Conservation (phyloP, 2,113 vertebrate species). For the Ahaetulla prasina region DNA sequence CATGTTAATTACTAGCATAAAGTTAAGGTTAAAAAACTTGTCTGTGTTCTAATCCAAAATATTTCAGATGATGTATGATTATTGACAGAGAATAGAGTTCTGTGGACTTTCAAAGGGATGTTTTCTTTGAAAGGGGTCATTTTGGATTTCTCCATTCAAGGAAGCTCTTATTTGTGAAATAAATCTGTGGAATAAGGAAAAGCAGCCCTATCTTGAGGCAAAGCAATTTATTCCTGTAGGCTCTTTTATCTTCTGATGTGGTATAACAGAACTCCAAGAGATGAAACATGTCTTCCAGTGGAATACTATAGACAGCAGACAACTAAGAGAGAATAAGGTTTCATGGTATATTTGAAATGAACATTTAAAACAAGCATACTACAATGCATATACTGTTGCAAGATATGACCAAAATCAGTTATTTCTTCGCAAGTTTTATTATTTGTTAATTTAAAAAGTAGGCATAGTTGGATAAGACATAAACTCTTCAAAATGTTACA, state of each 20-base stretch:
- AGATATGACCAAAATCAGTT: background rate
- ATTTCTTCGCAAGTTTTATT: background rate
- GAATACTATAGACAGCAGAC: background rate
- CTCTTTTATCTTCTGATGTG: background rate
- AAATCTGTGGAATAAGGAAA: background rate
- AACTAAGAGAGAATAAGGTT: background rate
- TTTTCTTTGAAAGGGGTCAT: background rate
- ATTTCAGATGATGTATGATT: background rate
- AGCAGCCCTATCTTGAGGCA: background rate
- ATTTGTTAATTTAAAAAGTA: background rate
- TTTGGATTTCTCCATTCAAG: background rate
- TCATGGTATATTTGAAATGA: background rate
- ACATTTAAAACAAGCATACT: background rate
- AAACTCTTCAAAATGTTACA: background rate
- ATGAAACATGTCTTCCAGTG: background rate
- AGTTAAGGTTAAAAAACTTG: background rate
- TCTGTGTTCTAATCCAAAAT: background rate
- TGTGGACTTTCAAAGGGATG: background rate
- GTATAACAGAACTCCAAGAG: background rate
- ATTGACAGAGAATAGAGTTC: too few species aligned
- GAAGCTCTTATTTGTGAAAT: background rate
- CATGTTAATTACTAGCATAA: background rate
- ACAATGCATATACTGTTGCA: too few species aligned
- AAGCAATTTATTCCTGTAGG: background rate
- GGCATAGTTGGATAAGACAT: background rate